Base-by-base conservation (phyloP, 2,113 vertebrate genomes). In the Mormoops blainvillei region DNA sequence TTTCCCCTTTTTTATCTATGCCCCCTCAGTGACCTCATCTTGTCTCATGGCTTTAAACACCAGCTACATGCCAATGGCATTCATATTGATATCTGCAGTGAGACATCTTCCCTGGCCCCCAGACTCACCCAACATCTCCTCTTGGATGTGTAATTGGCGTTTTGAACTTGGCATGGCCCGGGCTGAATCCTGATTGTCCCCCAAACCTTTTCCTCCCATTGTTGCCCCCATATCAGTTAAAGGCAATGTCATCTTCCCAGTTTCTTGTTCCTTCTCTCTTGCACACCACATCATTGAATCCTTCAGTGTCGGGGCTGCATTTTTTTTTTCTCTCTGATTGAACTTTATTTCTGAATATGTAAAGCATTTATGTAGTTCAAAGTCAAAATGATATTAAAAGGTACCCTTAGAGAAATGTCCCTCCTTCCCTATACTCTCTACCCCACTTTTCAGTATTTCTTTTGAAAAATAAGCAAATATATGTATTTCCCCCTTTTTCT, bases 61-160 rank as follows among this genome's bases (percentile, higher is more conserved):
- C 43, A 28, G 9, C 50, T 36, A 2, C 31, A 3, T 36, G 43
- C 65, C 26, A 1, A 0, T 1, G 22, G 73, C 2, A 0, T 36
- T 54, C 52, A 14, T 4, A 4, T 28, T 83, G 43, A 14, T 3
- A 16, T 48, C 19, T 71, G 52, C 18, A 65, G 50, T 20, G 7
- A 3, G 36, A 38, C 28, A 8, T 18, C 54, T 33, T 24, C 43
- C 13, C 19, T 22, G 65, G 33, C 16, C 20, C n/a, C 78, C 82
- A 68, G 31, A 36, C n/a, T 70, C 26, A 18, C 5, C 11, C 50
- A 19, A 6, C 2, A 10, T 74, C 83, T 86, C 36, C 14, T 18
- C 36, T n/a, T 13, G 31, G 43, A 38, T 54, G 26, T 41, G 18
- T 76, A 38, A 48, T 15, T 22, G 13, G n/a, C 48, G 22, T 67